phyloP scores from a whole-genome alignment of 2,888 invertebrate species.

The Cantharis rufa region DNA sequence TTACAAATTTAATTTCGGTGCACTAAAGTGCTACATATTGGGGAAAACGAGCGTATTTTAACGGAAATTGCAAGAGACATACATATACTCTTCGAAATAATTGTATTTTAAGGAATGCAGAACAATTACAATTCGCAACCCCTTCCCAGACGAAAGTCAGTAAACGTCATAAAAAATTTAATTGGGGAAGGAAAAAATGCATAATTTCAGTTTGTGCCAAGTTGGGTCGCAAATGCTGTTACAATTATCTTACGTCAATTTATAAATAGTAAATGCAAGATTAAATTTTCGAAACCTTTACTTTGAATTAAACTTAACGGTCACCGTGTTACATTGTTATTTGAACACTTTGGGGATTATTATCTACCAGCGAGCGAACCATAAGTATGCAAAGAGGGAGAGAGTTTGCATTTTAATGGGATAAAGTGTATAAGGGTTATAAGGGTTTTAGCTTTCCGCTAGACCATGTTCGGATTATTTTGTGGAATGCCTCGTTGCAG shows the following conservation, averaged over 20 bases:
- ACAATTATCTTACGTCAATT: not conserved
- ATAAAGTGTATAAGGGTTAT: slow-evolving; percentile 25
- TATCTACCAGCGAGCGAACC: slow-evolving; percentile 26
- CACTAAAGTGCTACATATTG: not conserved
- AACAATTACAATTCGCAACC: not conserved
- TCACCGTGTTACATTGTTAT: slow-evolving; percentile 27
- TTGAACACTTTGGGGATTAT: slow-evolving; percentile 29
- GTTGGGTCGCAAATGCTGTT: not conserved
- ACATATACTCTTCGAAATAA: not conserved
- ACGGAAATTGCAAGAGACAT: not conserved
- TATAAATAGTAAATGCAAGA: slow-evolving; percentile 8
- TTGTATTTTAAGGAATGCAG: not conserved
- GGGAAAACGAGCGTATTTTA: not conserved
- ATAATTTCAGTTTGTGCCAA: not conserved
- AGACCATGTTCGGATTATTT: slow-evolving; percentile 28
- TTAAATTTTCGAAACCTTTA: slow-evolving; percentile 26
- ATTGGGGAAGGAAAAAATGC: not conserved
- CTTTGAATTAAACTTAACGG: slow-evolving; percentile 29
- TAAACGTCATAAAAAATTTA: not conserved
- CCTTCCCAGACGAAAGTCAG: not conserved
- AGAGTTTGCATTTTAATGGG: slow-evolving; percentile 30
- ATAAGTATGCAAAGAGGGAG: slow-evolving; percentile 31
- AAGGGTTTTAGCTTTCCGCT: slow-evolving; percentile 20
- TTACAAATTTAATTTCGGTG: not conserved
- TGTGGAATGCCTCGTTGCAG: slow-evolving; percentile 18